Evolutionary conservation across 1,140 invertebrate genomes (phyloP).

Genomic region (Drosophila hydei): DNA sequence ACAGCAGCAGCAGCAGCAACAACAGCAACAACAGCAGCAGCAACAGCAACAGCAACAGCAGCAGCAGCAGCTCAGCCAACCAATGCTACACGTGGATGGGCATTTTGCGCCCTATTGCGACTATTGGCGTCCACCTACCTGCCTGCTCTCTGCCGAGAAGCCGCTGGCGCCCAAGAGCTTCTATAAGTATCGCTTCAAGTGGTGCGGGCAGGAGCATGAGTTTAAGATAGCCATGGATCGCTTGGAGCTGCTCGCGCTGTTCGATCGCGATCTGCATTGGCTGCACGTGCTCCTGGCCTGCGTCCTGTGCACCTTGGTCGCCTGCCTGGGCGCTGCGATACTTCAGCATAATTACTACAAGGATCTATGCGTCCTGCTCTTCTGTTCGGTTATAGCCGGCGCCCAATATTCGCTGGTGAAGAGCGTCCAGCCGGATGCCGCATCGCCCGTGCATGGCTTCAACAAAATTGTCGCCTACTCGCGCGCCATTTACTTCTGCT

Average conservation of each 20-base stretch:
- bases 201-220: slow-evolving; percentile 85
- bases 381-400: slow-evolving; percentile 98
- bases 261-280: slow-evolving; percentile 95
- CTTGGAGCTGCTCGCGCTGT: slow-evolving; percentile 94
- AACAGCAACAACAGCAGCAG: slow-evolving; percentile 35
- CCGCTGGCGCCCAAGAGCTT: slow-evolving; percentile 88
- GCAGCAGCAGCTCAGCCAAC: slow-evolving; percentile 53
- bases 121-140: slow-evolving; percentile 72
- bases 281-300: slow-evolving; percentile 94
- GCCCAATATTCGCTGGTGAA: slow-evolving; percentile 99
- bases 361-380: slow-evolving; percentile 96
- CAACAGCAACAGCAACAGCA: slow-evolving; percentile 22
- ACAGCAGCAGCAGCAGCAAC: slow-evolving; percentile 31
- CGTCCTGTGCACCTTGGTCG: slow-evolving; percentile 93
- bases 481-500: slow-evolving; percentile 97
- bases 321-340: slow-evolving; percentile 92
- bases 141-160: slow-evolving; percentile 80
- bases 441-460: slow-evolving; percentile 98
- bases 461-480: slow-evolving; percentile 98
- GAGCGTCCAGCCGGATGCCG: slow-evolving; percentile 99
- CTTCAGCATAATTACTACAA: slow-evolving; percentile 94
- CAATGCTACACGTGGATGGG: slow-evolving; percentile 76
- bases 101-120: slow-evolving; percentile 77
- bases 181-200: slow-evolving; percentile 93
- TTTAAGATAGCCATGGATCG: slow-evolving; percentile 95